These are phyloP conservation scores for Drosophila sp. DNA, from an alignment of 1,140 invertebrate species.

Conservation along the genomic window DNA sequence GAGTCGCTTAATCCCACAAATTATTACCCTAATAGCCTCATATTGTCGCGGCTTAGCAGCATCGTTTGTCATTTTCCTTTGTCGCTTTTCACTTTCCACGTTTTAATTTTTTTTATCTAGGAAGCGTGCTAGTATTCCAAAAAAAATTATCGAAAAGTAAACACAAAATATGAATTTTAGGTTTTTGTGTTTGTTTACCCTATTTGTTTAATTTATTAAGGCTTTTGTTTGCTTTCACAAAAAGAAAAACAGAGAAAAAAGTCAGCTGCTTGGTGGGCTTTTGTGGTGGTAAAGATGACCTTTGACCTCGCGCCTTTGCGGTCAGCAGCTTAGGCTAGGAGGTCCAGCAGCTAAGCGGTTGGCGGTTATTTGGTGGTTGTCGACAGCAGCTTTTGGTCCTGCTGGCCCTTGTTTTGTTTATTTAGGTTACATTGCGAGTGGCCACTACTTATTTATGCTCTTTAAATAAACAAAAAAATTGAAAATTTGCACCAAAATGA, in stretches of 20 bases:
- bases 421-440: constrained; percentile 25
- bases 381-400: constrained; percentile 20
- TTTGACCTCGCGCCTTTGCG: constrained; percentile 55
- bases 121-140: constrained; percentile 35
- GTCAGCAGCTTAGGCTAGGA: constrained; percentile 58
- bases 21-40: constrained; percentile 73
- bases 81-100: constrained; percentile 19
- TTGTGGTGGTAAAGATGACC: constrained; percentile 28
- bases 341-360: constrained; percentile 50
- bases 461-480: constrained; percentile 8
- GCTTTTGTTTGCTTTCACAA: constrained; percentile 23
- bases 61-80: constrained; percentile 52
- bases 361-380: constrained; percentile 30
- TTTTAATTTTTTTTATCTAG: neutral
- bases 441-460: neutral
- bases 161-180: constrained; percentile 64
- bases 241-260: constrained; percentile 4
- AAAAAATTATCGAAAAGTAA: constrained; percentile 73
- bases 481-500: neutral
- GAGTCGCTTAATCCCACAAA: constrained; percentile 66
- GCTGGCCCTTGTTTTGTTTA: constrained; percentile 15
- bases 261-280: constrained; percentile 43
- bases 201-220: constrained; percentile 72
- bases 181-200: constrained; percentile 16
- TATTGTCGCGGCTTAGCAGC: constrained; percentile 76